phyloP scores from a whole-genome alignment of 1,140 invertebrate genomes.

The Heliconius melpomene region DNA sequence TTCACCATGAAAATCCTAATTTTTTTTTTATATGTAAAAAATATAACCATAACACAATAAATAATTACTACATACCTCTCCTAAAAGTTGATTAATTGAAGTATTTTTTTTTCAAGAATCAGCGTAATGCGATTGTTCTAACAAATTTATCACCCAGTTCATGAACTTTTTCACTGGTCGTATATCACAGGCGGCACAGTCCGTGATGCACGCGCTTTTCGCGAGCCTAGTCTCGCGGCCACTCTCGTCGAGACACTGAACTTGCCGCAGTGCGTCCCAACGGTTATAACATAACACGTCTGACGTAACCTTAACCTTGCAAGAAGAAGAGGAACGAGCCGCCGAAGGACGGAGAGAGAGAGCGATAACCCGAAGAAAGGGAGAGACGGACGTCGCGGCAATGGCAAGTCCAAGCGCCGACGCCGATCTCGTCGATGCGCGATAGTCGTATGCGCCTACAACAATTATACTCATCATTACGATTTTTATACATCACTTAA shows the following conservation, averaged over 20 bases:
- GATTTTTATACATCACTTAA: constrained; percentile 12
- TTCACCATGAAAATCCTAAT: constrained; percentile 17
- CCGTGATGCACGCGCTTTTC: constrained; percentile 61
- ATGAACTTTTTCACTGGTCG: constrained; percentile 79
- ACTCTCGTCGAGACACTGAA: constrained; percentile 81
- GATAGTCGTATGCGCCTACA: constrained; percentile 40
- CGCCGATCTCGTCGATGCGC: constrained; percentile 43
- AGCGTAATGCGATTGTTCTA: constrained; percentile 71
- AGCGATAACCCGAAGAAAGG: constrained; percentile 75
- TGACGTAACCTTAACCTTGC: constrained; percentile 82
- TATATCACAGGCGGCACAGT: constrained; percentile 77
- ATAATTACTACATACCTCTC: constrained; percentile 41
- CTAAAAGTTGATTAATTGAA: constrained; percentile 40
- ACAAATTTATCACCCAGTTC: constrained; percentile 77
- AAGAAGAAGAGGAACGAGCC: constrained; percentile 80
- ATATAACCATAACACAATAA: not conserved
- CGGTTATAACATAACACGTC: constrained; percentile 82
- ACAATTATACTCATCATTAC: constrained; percentile 3
- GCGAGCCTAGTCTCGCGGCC: constrained; percentile 74
- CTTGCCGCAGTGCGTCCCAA: constrained; percentile 79
- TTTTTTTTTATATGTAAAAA: not conserved
- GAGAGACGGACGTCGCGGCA: constrained; percentile 67
- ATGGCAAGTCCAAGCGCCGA: constrained; percentile 30
- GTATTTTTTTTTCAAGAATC: constrained; percentile 29
- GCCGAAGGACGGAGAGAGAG: constrained; percentile 81